phyloP scores from a whole-genome alignment of 2,113 vertebrate genomes.

The Silurus asotus region DNA sequence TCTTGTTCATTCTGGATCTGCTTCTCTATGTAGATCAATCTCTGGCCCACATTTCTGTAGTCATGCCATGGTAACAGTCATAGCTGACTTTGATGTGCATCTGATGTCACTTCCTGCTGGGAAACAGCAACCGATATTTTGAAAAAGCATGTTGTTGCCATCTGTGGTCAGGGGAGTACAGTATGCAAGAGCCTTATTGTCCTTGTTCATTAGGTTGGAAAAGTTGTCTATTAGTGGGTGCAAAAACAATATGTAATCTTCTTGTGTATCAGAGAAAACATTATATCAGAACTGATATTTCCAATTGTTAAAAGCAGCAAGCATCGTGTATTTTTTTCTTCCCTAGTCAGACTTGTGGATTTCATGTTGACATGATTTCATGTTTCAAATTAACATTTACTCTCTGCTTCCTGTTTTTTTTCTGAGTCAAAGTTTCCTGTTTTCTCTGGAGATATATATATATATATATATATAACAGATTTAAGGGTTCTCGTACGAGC shows the following conservation, averaged over 20 bases:
- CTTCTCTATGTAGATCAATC: not conserved
- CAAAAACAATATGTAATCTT: not conserved
- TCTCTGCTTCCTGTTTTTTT: slow-evolving; percentile 10
- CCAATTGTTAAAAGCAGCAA: not conserved
- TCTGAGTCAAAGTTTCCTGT: slow-evolving; percentile 85
- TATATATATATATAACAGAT: too few species aligned
- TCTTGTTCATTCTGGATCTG: not conserved
- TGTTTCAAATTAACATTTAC: slow-evolving; percentile 11
- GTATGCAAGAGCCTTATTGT: not conserved
- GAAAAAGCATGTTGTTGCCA: not conserved
- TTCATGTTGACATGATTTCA: not conserved
- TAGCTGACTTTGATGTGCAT: slow-evolving; percentile 45
- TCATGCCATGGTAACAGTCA: slow-evolving; percentile 58
- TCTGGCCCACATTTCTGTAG: slow-evolving; percentile 51
- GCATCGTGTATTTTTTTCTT: not conserved
- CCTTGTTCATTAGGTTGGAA: not conserved
- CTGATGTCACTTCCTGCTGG: slow-evolving; percentile 49
- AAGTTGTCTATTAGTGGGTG: not conserved
- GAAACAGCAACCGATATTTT: not conserved
- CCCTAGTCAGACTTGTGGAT: not conserved
- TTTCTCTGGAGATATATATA: too few species aligned
- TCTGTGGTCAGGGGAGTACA: not conserved
- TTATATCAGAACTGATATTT: not conserved
- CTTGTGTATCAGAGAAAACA: not conserved
- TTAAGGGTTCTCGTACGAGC: slow-evolving; percentile 84